phyloP scores from a whole-genome alignment of 2,113 vertebrate genomes.

The Semnornis frantzii region DNA sequence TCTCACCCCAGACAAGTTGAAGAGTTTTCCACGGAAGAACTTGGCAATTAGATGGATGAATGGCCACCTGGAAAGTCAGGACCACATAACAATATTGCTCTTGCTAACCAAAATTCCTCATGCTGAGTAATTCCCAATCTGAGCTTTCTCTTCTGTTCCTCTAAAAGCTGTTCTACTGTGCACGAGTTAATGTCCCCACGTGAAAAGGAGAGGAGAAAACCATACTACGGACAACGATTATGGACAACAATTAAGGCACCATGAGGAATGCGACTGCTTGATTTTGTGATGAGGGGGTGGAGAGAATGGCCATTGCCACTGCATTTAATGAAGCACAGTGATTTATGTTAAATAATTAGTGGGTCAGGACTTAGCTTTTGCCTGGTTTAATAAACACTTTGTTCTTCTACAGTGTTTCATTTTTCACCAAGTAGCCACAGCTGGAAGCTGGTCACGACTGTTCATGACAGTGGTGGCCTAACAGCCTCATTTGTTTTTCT shows the following conservation, averaged over 20 bases:
- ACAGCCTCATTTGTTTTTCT: background rate
- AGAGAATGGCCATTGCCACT: background rate
- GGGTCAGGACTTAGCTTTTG: background rate
- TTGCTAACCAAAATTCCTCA: background rate
- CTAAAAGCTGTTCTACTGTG: background rate
- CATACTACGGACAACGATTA: background rate
- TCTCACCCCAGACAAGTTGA: background rate
- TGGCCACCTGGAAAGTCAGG: background rate
- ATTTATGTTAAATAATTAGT: background rate
- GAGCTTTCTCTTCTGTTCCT: background rate
- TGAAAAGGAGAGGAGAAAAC: background rate
- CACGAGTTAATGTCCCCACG: background rate
- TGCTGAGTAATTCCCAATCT: background rate
- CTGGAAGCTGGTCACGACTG: no score
- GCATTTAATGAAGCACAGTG: background rate
- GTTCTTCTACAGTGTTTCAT: background rate
- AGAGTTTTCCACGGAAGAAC: background rate
- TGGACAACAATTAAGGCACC: background rate
- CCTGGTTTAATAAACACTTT: background rate
- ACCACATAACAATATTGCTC: background rate
- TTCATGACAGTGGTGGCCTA: background rate
- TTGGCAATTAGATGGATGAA: background rate
- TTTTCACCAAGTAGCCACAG: background rate
- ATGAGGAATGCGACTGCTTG: background rate
- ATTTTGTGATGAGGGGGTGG: no score